Conservation (phyloP, 2,888 invertebrate species). For the Nephrocerus scutellatus region DNA sequence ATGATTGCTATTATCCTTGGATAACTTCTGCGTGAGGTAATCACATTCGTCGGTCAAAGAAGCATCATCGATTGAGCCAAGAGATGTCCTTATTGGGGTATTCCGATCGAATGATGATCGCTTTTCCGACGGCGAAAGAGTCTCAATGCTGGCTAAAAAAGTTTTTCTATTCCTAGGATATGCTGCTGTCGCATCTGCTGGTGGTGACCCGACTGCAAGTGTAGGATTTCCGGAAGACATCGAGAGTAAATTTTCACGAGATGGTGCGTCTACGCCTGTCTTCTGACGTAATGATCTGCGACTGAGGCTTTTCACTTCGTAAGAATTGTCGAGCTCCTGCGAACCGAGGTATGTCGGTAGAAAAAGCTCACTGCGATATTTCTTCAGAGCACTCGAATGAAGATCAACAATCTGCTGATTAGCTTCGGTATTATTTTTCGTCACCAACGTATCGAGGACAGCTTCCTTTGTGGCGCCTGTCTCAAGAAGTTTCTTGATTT, state of each 20-base stretch:
- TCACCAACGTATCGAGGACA: slow-evolving; percentile 44
- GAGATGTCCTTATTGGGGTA: slow-evolving; percentile 24
- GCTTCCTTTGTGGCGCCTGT: slow-evolving; percentile 53
- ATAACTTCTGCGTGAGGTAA: slow-evolving; percentile 32
- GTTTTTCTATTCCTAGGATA: slow-evolving; percentile 21
- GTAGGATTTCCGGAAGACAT: slow-evolving; percentile 33
- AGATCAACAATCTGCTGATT: slow-evolving; percentile 46
- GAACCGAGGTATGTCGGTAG: slow-evolving; percentile 42
- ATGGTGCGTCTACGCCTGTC: slow-evolving; percentile 38
- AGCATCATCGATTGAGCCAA: slow-evolving; percentile 24
- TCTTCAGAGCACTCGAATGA: slow-evolving; percentile 33
- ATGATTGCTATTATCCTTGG: slow-evolving; percentile 25
- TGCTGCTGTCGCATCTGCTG: slow-evolving; percentile 26
- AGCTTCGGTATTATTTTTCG: slow-evolving; percentile 47
- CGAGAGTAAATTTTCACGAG: slow-evolving; percentile 41
- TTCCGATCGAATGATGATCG: slow-evolving; percentile 25
- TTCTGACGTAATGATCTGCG: slow-evolving; percentile 42
- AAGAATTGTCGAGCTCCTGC: slow-evolving; percentile 40
- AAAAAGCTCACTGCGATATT: slow-evolving; percentile 44
- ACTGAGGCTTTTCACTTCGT: slow-evolving; percentile 40
- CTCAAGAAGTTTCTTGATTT: slow-evolving; percentile 61
- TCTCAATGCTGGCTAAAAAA: slow-evolving; percentile 44
- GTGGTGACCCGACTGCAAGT: background rate
- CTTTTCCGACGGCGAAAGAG: slow-evolving; percentile 45
- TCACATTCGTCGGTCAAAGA: slow-evolving; percentile 36